phyloP scores from a whole-genome alignment of 2,888 invertebrate species.

The Mythimna vitellina region DNA sequence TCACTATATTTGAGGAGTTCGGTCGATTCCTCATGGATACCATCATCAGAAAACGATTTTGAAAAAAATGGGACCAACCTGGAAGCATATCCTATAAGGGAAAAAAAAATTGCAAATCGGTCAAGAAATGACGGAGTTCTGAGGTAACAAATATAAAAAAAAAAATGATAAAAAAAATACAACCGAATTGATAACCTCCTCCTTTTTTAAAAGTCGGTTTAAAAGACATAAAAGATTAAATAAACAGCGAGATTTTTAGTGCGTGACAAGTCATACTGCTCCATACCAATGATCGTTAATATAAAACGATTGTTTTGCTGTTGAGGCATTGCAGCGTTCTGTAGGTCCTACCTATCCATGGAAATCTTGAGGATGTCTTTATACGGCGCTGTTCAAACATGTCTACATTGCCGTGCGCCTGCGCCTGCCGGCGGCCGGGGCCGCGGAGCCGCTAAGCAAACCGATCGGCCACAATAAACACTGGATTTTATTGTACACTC shows the following conservation, averaged over 20 bases:
- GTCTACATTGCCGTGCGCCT: background rate
- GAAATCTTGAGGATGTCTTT: conserved; percentile 3
- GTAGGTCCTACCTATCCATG: background rate
- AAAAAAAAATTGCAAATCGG: too few species aligned
- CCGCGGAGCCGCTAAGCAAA: conserved; percentile 42
- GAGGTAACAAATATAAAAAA: too few species aligned
- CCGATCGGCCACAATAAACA: conserved; percentile 55
- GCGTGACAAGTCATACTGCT: background rate
- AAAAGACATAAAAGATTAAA: background rate
- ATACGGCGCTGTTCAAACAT: background rate
- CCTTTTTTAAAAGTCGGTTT: too few species aligned
- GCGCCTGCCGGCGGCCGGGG: background rate
- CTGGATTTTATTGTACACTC: conserved; percentile 60
- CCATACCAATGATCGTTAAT: background rate
- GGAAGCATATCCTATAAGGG: too few species aligned
- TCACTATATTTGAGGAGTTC: too few species aligned
- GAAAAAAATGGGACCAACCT: too few species aligned
- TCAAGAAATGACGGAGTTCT: too few species aligned
- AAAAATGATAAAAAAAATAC: too few species aligned
- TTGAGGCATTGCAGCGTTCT: background rate
- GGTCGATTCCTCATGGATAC: too few species aligned
- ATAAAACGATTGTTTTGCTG: background rate
- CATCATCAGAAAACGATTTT: too few species aligned
- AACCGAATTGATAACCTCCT: too few species aligned
- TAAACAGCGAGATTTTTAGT: background rate